These are phyloP conservation scores for Boloria euphrosyne DNA, from an alignment of 2,888 invertebrate genomes.

Conservation along the genomic window DNA sequence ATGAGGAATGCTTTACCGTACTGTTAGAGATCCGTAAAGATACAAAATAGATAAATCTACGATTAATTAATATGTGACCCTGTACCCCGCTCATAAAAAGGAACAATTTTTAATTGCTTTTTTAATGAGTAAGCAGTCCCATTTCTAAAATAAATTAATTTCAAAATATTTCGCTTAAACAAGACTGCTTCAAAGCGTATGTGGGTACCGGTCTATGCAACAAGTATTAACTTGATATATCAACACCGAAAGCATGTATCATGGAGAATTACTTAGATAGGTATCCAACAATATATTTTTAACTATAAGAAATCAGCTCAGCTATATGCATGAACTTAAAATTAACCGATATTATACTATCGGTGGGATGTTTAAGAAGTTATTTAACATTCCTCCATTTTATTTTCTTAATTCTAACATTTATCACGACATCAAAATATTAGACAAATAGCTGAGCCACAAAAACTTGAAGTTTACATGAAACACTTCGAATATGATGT, in stretches of 20 bases:
- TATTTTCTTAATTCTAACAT: slow-evolving; percentile 19
- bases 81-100: slow-evolving; percentile 15
- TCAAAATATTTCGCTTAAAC: not conserved
- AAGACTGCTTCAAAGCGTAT: slow-evolving; percentile 8
- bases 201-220: not conserved
- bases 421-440: slow-evolving; percentile 14
- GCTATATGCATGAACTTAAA: slow-evolving; percentile 4
- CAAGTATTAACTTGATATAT: not conserved
- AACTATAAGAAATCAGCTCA: not conserved
- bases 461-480: slow-evolving; percentile 54
- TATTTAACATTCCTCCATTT: slow-evolving; percentile 5
- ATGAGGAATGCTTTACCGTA: slow-evolving; percentile 12
- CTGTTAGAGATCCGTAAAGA: slow-evolving; percentile 8
- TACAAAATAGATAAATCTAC: not conserved
- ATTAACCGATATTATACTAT: slow-evolving; percentile 9
- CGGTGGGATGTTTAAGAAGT: slow-evolving; percentile 23
- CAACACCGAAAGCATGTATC: no score
- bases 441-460: slow-evolving; percentile 11
- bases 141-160: not conserved
- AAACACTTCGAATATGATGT: slow-evolving; percentile 73
- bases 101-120: slow-evolving; percentile 5
- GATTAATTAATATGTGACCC: slow-evolving; percentile 14
- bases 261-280: no score
- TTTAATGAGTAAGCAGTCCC: slow-evolving; percentile 9
- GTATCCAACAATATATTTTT: no score